Evolutionary conservation across 2,113 vertebrate genomes (phyloP), one percentile per base, ranked within the genome.

Genomic region (Periophthalmodon schlosseri): DNA sequence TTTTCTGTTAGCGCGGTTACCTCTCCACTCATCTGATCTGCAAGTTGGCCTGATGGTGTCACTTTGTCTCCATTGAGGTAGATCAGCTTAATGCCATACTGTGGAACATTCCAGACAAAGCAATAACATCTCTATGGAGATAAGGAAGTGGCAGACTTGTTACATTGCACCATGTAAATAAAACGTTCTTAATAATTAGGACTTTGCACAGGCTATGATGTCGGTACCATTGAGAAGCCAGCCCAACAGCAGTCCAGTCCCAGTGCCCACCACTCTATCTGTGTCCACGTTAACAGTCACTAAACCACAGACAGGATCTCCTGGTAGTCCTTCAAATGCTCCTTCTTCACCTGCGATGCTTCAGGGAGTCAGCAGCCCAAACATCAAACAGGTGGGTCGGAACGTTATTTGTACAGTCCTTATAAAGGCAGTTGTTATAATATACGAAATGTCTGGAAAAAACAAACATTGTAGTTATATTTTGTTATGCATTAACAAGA

Each of bases 301-400:
- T 39, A 99, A 97, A 87, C 90, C 96, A 4, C 93, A 88, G 5
- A 87, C 89, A 12, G 94, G 94, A 46, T 95, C 96, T 65, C 94
- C 96, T 0, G 93, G 94, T 60, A 95, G 91, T 47, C 94, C 95
- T 0, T 89, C 91, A 0, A 84, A 94, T 2, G 95, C 87, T 77
- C 90, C 94, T 1, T 81, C 93, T 12, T 88, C 96, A 0, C 84
- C 95, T 0, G 90, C 96, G 0, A 80, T 98, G 69, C 93, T 98
- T 72, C 97, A 99, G 87, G 96, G 96, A 0, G 89, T 98, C 10
- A 81, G 92, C 58, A 94, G 94, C 67, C 94, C 96, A 39, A 98
- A 92, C 87, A 96, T 99, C 89, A 98, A 99, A 89, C 98, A 99
- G 96, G 98, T 98, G 39, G 5, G 14, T 54, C 39, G 28, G 14